Conservation (phyloP, 2,888 invertebrate genomes). For the Temnothorax unifasciatus region DNA sequence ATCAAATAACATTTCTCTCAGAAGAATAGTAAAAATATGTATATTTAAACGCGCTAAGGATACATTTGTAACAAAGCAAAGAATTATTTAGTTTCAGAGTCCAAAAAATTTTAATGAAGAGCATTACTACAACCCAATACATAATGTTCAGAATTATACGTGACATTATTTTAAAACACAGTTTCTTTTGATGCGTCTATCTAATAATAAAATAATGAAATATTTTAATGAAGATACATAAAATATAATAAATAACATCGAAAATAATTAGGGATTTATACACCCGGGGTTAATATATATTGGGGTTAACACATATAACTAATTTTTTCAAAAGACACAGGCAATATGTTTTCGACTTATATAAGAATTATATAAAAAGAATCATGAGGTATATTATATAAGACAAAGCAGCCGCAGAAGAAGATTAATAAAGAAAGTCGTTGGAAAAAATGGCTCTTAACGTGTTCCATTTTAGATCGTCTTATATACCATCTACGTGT, state of each 20-base stretch:
- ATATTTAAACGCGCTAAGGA: neutral
- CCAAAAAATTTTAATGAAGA: neutral
- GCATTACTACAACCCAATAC: neutral
- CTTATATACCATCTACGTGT: neutral
- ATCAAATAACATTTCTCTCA: neutral
- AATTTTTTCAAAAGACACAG: no score
- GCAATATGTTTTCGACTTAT: neutral
- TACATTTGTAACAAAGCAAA: neutral
- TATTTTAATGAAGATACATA: neutral
- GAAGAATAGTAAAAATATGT: neutral
- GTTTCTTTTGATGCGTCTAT: neutral
- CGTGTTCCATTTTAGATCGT: neutral
- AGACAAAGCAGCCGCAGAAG: neutral
- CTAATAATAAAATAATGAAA: neutral
- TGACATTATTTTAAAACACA: neutral
- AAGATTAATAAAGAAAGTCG: neutral
- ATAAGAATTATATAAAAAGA: constrained; percentile 19
- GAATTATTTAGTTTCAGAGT: neutral
- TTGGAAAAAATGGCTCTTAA: neutral
- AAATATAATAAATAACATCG: neutral
- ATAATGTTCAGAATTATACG: neutral
- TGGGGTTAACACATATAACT: neutral
- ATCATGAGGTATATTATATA: neutral
- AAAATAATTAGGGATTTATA: neutral
- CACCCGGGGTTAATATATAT: no score